Evolutionary conservation across 2,113 vertebrate species (phyloP).

Genomic region (Chaetodon trifascialis): DNA sequence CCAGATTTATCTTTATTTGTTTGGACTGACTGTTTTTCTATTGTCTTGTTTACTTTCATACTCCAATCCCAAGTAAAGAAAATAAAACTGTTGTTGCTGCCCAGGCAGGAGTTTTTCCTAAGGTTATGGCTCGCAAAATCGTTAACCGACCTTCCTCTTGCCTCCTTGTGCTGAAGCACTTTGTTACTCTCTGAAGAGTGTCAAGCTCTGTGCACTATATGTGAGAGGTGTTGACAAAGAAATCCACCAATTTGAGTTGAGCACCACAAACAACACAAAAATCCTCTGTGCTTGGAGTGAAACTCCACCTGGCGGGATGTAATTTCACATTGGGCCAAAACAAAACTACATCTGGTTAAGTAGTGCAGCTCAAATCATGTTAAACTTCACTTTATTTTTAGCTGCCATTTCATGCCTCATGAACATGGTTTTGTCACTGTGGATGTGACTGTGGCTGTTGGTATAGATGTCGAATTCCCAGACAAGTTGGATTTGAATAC

Average conservation of each 20-base stretch:
- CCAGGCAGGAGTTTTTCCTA: conserved; percentile 9
- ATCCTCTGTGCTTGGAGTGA: conserved; percentile 3
- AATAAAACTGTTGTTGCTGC: conserved; percentile 16
- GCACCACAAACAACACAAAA: conserved; percentile 42
- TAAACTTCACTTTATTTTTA: background rate
- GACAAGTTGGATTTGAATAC: background rate
- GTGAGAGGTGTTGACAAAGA: conserved; percentile 36
- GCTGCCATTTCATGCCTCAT: background rate
- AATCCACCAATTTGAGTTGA: conserved; percentile 38
- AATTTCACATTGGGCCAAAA: conserved; percentile 46
- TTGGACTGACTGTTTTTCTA: conserved; percentile 16
- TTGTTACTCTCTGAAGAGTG: conserved; percentile 40
- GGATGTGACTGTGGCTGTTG: background rate
- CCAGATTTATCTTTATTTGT: conserved; percentile 57
- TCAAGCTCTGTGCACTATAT: conserved; percentile 27
- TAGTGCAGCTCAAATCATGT: conserved; percentile 17
- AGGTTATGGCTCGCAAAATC: conserved; percentile 47
- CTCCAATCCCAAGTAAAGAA: conserved; percentile 16
- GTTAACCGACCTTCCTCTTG: conserved; percentile 46
- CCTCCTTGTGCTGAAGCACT: conserved; percentile 35
- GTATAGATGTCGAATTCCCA: background rate
- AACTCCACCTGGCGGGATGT: conserved; percentile 48
- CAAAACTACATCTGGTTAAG: conserved; percentile 20
- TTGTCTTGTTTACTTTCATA: background rate
- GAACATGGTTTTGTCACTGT: background rate